Base-by-base conservation (phyloP, 1,140 invertebrate genomes). In the Drosophila kepulauana region DNA sequence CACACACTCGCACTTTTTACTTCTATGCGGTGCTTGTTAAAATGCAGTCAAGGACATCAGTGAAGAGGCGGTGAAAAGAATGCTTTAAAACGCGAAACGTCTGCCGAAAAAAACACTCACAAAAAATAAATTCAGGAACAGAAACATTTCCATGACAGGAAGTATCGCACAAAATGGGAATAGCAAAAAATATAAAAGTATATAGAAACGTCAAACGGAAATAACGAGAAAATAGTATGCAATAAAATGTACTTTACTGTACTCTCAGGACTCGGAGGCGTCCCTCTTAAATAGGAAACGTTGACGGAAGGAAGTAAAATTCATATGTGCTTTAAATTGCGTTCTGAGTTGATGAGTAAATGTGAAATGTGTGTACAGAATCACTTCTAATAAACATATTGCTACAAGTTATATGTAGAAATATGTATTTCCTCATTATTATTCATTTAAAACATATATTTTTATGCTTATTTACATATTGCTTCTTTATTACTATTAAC, bases 221-320 rank as follows among this genome's bases (percentile, higher is more conserved):
- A 88, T 88, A 77, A 72, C 66, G 72, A 54, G 77, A 87, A 87
- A 87, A 87, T 87, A 88, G 77, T 80, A 54, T 82, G 79, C 66
- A 86, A 87, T 87, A 87, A 88, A 88, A 82, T 68, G 65, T 72
- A 64, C 45, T 86, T 75, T 82, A 70, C 28, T 65, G 64, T 38
- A n/a, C 35, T 10, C 46, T 33, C 2, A 35, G 30, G 51, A 15
- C 48, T 8, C 7, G 46, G 46, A 15, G 33, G 33, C 13, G 13
- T 48, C 5, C 13, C 11, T 11, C 4, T 28, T 25, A 11, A 28
- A 51, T 11, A 28, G 16, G 33, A 1, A 33, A 70, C 16, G 52
- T 51, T 13, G 43, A 54, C 46, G 25, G 45, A 46, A 66, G 33
- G 35, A 73, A 66, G 70, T 66, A 25, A 28, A 43, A 20, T 56